Evolutionary conservation across 2,797 vertebrate genomes (phyloP).

Genomic region (Acipenser ruthenus): DNA sequence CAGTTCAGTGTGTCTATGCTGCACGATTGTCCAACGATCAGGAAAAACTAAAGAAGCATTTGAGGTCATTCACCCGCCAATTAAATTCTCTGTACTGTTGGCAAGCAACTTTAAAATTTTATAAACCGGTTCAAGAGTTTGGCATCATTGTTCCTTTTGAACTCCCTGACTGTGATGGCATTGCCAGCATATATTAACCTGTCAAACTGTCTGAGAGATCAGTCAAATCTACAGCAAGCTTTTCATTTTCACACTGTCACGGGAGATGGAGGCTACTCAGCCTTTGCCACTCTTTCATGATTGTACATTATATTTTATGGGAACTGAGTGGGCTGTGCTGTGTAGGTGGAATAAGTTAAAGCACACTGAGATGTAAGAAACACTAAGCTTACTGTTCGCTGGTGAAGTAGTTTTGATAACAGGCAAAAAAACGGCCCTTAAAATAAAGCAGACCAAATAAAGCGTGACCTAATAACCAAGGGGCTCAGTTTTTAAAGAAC

Average conservation of each 20-base stretch:
- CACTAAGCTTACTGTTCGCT: slow-evolving; percentile 14
- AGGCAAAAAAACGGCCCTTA: too few species aligned
- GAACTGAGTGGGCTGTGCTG: slow-evolving; percentile 20
- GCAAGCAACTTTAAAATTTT: too few species aligned
- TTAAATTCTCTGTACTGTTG: too few species aligned
- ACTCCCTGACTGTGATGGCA: not conserved
- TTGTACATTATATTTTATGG: slow-evolving; percentile 20
- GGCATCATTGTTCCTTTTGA: not conserved
- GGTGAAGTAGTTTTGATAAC: too few species aligned
- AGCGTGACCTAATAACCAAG: too few species aligned
- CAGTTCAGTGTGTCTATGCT: too few species aligned
- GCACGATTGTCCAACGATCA: too few species aligned
- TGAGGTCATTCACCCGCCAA: too few species aligned
- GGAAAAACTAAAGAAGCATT: too few species aligned
- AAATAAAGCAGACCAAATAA: too few species aligned
- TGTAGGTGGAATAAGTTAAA: slow-evolving; percentile 34
- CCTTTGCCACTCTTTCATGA: slow-evolving; percentile 18
- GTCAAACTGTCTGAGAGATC: slow-evolving; percentile 6
- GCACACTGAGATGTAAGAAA: slow-evolving; percentile 13
- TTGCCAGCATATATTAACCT: not conserved
- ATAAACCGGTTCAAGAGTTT: too few species aligned
- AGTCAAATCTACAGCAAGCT: not conserved
- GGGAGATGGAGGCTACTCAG: slow-evolving; percentile 10
- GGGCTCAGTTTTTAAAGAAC: too few species aligned
- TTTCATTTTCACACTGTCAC: not conserved